Evolutionary conservation across 1,140 invertebrate genomes (phyloP).

Genomic region (Pinna nobilis): DNA sequence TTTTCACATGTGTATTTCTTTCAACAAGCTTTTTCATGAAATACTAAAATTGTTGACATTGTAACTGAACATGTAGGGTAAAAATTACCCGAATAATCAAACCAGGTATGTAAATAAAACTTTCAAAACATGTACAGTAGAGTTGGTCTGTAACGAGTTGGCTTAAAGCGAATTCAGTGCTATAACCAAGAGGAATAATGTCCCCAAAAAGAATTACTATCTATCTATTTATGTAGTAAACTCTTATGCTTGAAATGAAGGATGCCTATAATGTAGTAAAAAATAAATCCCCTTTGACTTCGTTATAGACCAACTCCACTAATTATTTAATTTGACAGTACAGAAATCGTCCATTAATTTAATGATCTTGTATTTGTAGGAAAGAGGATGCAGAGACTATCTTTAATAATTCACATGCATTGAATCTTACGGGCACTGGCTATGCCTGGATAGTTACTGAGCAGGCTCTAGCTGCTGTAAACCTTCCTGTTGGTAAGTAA

Average conservation of each 20-base stretch:
- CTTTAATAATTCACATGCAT: conserved; percentile 88
- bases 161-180: too few relatives aligned
- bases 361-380: conserved; percentile 79
- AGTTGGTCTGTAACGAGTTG: too few relatives aligned
- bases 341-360: conserved; percentile 22
- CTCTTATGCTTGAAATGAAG: neutral
- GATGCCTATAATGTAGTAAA: neutral
- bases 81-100: too few relatives aligned
- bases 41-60: too few relatives aligned
- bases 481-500: conserved; percentile 32
- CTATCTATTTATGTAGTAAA: neutral
- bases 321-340: neutral
- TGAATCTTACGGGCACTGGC: conserved; percentile 92
- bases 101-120: too few relatives aligned
- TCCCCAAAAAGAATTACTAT: too few relatives aligned
- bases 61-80: too few relatives aligned
- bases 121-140: too few relatives aligned
- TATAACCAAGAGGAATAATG: too few relatives aligned
- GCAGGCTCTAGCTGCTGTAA: conserved; percentile 79
- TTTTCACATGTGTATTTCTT: too few relatives aligned
- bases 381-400: conserved; percentile 92
- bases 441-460: conserved; percentile 99
- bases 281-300: neutral
- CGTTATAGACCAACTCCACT: neutral
- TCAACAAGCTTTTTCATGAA: too few relatives aligned